Evolutionary conservation across 2,797 vertebrate genomes (phyloP), one percentile per base, ranked within the genome.

Genomic region (Acrocephalus scirpaceus): DNA sequence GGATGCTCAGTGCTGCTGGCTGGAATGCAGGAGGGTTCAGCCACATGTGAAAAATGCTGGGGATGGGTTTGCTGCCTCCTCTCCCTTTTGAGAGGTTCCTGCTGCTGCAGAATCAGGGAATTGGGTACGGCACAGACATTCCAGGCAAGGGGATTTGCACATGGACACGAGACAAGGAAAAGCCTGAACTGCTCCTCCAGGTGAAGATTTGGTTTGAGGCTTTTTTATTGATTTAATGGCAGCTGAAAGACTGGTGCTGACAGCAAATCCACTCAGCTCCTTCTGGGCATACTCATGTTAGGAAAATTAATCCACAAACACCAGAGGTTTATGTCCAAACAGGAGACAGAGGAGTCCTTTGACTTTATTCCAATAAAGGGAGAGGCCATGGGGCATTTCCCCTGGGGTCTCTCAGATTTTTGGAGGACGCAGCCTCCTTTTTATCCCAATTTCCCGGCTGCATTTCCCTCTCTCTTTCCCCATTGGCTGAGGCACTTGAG

Each of bases 11-110:
- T 7, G 64, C 53, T 80, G 56, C 83, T 70, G 92, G 79, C 58
- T 93, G 83, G 32, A 95, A 26, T n/a, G 73, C 70, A 53, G 80
- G 38, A 85, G 86, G 36, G 73, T 81, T 94, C 77, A 84, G 83
- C 73, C 80, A 86, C 56, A 2, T 69, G 47, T 40, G 38, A 50
- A 53, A 53, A 83, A 29, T 50, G 23, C 67, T 69, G 47, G 60
- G 45, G 61, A 29, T 18, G 9, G 44, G 8, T 81, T 74, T 91
- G 50, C 16, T 60, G 0, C 58, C 54, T 44, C n/a, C 27, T 40
- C 47, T 72, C 19, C n/a, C 20, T 69, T 11, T 11, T 19, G 40
- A 66, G 67, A 90, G 51, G 10, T 11, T 71, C 34, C 29, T 86
- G 21, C 29, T 42, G 34, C 64, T 57, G 2, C 57, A n/a, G n/a